These are phyloP conservation scores for Scomber japonicus DNA, from an alignment of 2,113 vertebrate genomes.

Conservation along the genomic window DNA sequence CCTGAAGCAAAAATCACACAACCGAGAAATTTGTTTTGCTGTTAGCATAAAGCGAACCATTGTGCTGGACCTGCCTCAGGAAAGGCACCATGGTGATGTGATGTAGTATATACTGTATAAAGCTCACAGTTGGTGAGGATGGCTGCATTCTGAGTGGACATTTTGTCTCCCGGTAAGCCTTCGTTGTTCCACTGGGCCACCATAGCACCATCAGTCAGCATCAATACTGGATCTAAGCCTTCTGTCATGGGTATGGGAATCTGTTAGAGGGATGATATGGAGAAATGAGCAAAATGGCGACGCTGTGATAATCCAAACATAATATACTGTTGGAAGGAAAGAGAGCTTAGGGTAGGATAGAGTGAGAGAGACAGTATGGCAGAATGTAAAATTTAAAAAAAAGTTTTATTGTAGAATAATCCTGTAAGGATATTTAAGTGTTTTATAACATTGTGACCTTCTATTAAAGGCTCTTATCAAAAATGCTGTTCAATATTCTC, in stretches of 20 bases:
- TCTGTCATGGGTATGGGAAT: conserved; percentile 82
- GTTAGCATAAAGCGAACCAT: not conserved
- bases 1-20: conserved; percentile 53
- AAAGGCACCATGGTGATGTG: not conserved
- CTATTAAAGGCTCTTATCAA: conserved; percentile 4
- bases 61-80: rapidly evolving
- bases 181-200: conserved; percentile 87
- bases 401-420: not conserved
- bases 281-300: not conserved
- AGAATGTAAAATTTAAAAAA: too few relatives aligned
- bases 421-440: not conserved
- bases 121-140: conserved; percentile 81
- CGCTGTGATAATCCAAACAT: not conserved
- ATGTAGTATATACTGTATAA: not conserved
- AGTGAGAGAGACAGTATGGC: not conserved
- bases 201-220: conserved; percentile 83
- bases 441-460: conserved; percentile 66
- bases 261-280: conserved; percentile 64
- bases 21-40: not conserved
- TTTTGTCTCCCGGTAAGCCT: conserved; percentile 83
- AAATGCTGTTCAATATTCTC: too few relatives aligned
- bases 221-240: conserved; percentile 82
- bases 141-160: conserved; percentile 84
- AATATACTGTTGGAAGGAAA: not conserved
- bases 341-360: not conserved